These are phyloP conservation scores for Alauda arvensis DNA, from an alignment of 2,797 vertebrate genomes.

Conservation along the genomic window DNA sequence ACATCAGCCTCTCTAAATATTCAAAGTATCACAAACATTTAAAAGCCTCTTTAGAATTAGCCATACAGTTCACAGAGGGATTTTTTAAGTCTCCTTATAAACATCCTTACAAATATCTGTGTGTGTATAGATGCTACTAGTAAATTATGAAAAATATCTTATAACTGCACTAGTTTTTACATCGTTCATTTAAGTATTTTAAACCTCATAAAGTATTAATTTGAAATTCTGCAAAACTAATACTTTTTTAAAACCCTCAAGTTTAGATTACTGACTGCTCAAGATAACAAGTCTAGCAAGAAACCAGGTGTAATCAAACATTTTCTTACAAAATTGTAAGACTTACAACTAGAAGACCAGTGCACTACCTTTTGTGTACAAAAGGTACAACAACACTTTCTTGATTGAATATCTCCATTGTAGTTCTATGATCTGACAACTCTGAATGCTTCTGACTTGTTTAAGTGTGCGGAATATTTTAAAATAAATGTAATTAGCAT, in stretches of 20 bases:
- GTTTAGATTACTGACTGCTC: not conserved
- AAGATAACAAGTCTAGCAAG: not conserved
- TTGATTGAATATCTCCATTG: not conserved
- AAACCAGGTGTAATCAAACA: not conserved
- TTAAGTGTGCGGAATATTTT: not conserved
- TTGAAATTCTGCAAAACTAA: not conserved
- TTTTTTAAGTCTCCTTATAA: not conserved
- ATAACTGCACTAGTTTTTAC: not conserved
- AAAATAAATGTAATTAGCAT: not conserved
- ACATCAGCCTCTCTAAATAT: not conserved
- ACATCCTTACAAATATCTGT: not conserved
- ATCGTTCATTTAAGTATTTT: not conserved
- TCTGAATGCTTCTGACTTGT: not conserved
- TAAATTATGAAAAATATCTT: not conserved
- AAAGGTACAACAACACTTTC: not conserved
- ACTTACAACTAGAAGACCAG: not conserved
- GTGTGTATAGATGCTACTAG: not conserved
- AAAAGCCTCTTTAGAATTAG: not conserved
- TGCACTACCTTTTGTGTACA: not conserved
- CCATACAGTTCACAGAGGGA: not conserved
- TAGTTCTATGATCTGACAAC: not conserved
- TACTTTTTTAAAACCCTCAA: not conserved
- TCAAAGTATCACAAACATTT: not conserved
- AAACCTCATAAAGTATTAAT: not conserved
- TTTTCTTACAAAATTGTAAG: not conserved